phyloP scores from a whole-genome alignment of 2,113 vertebrate species.

The Etheostoma cragini region DNA sequence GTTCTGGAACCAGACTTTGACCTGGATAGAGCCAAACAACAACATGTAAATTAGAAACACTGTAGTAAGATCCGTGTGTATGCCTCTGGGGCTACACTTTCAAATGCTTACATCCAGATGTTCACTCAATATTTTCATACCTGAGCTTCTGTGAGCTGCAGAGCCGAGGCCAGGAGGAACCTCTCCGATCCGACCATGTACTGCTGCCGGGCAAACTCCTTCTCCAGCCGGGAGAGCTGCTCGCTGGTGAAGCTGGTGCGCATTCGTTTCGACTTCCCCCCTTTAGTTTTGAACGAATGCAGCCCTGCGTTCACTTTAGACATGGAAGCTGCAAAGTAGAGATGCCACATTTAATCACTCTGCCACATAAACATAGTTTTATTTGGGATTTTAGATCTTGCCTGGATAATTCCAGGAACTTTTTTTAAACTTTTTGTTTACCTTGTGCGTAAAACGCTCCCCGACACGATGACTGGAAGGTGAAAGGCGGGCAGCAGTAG shows the following conservation, averaged over 20 bases:
- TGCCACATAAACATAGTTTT: accelerated
- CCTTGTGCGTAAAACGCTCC: constrained; percentile 83
- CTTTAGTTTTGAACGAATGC: constrained; percentile 79
- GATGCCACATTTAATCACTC: neutral
- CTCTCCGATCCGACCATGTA: constrained; percentile 89
- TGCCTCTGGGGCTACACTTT: too few relatives aligned
- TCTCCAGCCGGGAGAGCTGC: constrained; percentile 88
- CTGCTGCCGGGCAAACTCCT: constrained; percentile 88
- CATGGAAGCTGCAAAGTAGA: constrained; percentile 72
- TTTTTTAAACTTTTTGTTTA: constrained; percentile 68
- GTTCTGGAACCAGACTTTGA: constrained; percentile 90
- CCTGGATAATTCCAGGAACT: too few relatives aligned
- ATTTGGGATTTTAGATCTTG: accelerated
- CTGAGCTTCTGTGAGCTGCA: constrained; percentile 88
- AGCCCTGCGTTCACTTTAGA: constrained; percentile 74
- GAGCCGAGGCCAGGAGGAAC: constrained; percentile 85
- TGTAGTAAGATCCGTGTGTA: accelerated
- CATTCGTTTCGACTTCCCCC: constrained; percentile 85
- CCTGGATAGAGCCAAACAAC: constrained; percentile 63
- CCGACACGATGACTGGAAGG: constrained; percentile 76
- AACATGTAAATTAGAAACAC: neutral
- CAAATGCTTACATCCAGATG: accelerated
- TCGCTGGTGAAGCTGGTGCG: constrained; percentile 89
- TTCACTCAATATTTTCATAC: constrained; percentile 44
- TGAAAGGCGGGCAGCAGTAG: constrained; percentile 82